These are phyloP conservation scores for Seriola rivoliana DNA, from an alignment of 2,113 vertebrate species.

Conservation along the genomic window DNA sequence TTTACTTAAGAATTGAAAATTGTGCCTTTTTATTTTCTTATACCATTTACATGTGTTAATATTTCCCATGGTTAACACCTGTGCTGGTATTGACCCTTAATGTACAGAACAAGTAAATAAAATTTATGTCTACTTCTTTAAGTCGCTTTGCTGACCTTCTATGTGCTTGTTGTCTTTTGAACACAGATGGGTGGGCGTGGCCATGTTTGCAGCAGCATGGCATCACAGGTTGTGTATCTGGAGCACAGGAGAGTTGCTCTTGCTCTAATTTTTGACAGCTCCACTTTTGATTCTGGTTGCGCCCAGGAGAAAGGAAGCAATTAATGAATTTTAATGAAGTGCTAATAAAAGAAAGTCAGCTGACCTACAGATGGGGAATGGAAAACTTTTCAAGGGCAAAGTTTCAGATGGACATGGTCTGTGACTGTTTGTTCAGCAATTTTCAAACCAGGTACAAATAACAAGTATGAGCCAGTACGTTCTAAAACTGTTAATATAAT, in stretches of 20 bases:
- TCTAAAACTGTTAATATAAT: not conserved
- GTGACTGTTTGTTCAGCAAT: constrained; percentile 39
- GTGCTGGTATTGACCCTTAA: constrained; percentile 85
- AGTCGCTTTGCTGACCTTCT: constrained; percentile 44
- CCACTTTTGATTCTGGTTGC: constrained; percentile 69
- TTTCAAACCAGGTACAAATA: constrained; percentile 15
- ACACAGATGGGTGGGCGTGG: constrained; percentile 20
- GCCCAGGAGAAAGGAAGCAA: constrained; percentile 84
- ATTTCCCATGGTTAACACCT: constrained; percentile 89
- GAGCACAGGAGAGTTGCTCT: constrained; percentile 65
- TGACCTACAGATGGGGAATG: constrained; percentile 68
- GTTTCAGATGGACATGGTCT: constrained; percentile 31
- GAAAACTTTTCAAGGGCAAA: constrained; percentile 81
- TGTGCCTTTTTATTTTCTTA: constrained; percentile 96
- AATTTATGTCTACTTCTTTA: constrained; percentile 90
- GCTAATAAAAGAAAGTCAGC: constrained; percentile 84
- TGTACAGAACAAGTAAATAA: constrained; percentile 92
- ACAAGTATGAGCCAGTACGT: not conserved
- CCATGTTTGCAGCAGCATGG: constrained; percentile 25
- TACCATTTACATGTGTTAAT: constrained; percentile 88
- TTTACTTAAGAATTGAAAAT: constrained; percentile 84
- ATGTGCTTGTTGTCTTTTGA: not conserved
- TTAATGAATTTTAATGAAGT: constrained; percentile 87
- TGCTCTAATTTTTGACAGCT: constrained; percentile 71
- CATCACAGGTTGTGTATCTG: constrained; percentile 67